Conservation (phyloP, 30 jellyfish, hydroid and myxozoan genomes). For the Hydractinia echinata region DNA sequence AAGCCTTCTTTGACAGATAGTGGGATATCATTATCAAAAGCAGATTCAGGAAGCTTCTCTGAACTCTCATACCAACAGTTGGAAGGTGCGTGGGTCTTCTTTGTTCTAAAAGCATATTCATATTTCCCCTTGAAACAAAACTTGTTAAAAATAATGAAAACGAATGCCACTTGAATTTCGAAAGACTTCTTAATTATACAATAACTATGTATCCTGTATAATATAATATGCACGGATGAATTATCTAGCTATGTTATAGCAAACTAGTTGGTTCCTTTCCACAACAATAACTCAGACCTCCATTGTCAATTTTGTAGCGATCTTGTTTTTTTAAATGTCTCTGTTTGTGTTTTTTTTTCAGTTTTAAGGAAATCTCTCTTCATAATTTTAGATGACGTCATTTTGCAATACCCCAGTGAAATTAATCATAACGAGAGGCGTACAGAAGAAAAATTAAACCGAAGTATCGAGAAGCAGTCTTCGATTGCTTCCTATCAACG, state of each 20-base stretch:
- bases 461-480: not conserved
- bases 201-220: too few species aligned
- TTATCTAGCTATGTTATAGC: too few species aligned
- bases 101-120: not conserved
- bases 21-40: constrained; percentile 18
- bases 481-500: constrained; percentile 9
- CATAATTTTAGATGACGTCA: too few species aligned
- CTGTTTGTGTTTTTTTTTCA: too few species aligned
- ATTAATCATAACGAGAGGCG: too few species aligned
- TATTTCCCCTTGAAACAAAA: not conserved
- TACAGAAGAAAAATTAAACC: not conserved
- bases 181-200: not conserved
- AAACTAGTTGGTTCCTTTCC: too few species aligned
- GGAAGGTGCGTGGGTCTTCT: not conserved
- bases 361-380: too few species aligned
- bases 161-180: not conserved
- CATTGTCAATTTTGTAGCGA: too few species aligned
- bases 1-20: constrained; percentile 28
- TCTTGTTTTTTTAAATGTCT: too few species aligned
- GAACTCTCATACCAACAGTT: not conserved
- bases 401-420: too few species aligned
- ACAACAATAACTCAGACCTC: too few species aligned
- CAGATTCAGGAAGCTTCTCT: constrained; percentile 27
- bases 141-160: not conserved
- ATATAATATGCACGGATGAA: too few species aligned